Conservation (phyloP, 2,113 vertebrate genomes). For the Suncus etruscus region DNA sequence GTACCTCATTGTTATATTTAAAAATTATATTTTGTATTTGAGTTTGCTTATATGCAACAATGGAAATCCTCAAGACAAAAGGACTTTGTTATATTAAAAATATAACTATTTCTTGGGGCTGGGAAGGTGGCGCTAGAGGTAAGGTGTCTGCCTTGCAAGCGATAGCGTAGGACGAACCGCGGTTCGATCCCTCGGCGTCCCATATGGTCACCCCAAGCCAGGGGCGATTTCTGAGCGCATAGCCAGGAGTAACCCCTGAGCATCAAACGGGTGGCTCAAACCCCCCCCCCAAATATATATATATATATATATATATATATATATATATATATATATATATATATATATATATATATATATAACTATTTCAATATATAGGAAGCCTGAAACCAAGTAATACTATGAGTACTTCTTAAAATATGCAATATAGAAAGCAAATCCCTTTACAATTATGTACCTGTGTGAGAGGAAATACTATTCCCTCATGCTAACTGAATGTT, state of each 20-base stretch:
- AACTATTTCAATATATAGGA: background rate
- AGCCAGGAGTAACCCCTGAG: too few species aligned
- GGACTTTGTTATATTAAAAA: conserved; percentile 24
- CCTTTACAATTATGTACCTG: conserved; percentile 55
- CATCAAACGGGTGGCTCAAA: too few species aligned
- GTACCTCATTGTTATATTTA: background rate
- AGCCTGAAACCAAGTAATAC: conserved; percentile 49
- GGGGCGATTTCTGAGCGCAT: too few species aligned
- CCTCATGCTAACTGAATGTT: conserved; percentile 47
- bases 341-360: background rate
- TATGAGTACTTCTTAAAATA: conserved; percentile 49
- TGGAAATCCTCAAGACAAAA: conserved; percentile 11
- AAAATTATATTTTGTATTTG: conserved; percentile 23
- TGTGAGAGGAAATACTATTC: conserved; percentile 65
- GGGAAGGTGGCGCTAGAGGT: too few species aligned
- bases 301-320: too few species aligned
- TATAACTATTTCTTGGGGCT: background rate
- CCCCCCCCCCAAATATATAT: too few species aligned
- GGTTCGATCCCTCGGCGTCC: too few species aligned
- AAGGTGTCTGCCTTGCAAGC: too few species aligned
- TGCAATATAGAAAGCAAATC: conserved; percentile 52
- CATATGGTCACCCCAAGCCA: too few species aligned
- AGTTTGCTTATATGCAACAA: background rate
- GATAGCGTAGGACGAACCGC: too few species aligned
- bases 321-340: too few species aligned